phyloP scores from a whole-genome alignment of 2,888 invertebrate genomes.

The Deilephila porcellus region DNA sequence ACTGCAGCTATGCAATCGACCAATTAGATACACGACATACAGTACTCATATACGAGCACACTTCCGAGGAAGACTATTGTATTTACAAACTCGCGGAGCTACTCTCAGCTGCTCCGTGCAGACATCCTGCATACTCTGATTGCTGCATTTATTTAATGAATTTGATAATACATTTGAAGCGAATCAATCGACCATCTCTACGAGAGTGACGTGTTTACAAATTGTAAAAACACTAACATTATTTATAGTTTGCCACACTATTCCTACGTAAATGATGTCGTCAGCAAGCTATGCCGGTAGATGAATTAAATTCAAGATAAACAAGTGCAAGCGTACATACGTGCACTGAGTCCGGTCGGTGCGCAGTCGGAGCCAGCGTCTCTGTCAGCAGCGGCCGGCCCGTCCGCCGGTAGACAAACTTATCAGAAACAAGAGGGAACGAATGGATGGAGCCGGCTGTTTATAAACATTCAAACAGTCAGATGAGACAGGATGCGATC shows the following conservation, averaged over 20 bases:
- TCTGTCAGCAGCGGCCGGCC: conserved; percentile 62
- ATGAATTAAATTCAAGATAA: conserved; percentile 52
- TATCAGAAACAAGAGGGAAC: conserved; percentile 73
- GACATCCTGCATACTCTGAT: background rate
- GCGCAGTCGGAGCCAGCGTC: conserved; percentile 51
- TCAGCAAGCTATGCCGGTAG: conserved; percentile 43
- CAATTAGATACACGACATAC: conserved; percentile 30
- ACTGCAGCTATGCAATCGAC: conserved; percentile 31
- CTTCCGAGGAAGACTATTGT: background rate
- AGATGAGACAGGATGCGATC: conserved; percentile 68
- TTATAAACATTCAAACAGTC: conserved; percentile 80
- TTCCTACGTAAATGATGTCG: conserved; percentile 53
- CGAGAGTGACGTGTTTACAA: conserved; percentile 47
- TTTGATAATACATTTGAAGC: background rate
- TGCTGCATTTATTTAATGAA: background rate
- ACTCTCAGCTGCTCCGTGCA: background rate
- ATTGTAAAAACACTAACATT: conserved; percentile 46
- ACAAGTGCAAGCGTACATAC: conserved; percentile 70
- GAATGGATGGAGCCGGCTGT: conserved; percentile 76
- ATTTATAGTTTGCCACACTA: conserved; percentile 52
- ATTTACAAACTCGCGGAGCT: background rate
- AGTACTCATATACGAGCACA: conserved; percentile 31
- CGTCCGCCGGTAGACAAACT: conserved; percentile 57
- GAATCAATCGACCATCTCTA: conserved; percentile 33
- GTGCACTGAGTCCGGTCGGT: conserved; percentile 59